Conservation (phyloP, 2,113 vertebrate species). For the Numida meleagris region DNA sequence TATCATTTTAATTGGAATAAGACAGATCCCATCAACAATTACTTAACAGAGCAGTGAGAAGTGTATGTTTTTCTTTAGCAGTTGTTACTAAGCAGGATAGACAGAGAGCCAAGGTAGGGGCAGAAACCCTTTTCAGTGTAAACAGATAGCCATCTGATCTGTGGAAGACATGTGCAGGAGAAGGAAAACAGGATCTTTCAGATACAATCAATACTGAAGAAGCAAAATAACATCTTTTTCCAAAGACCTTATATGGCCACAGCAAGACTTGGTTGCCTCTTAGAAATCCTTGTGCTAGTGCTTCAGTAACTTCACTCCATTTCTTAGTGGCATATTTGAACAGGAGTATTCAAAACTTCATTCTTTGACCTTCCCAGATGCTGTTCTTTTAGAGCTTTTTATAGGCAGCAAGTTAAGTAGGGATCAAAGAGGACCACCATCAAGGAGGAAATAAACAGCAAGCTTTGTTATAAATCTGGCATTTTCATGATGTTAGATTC, state of each 20-base stretch:
- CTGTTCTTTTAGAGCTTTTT: conserved; percentile 35
- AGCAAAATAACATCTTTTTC: conserved; percentile 22
- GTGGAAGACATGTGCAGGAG: not conserved
- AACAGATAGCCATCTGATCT: not conserved
- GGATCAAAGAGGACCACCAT: not conserved
- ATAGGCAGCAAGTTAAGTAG: conserved; percentile 21
- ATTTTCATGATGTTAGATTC: not conserved
- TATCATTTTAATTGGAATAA: conserved; percentile 49
- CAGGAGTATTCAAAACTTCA: not conserved
- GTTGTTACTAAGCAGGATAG: not conserved
- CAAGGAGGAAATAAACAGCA: not conserved
- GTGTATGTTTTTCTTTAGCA: not conserved
- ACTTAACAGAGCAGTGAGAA: not conserved
- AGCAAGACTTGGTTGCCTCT: not conserved
- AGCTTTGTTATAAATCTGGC: not conserved
- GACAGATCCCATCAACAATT: not conserved
- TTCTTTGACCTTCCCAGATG: conserved; percentile 38
- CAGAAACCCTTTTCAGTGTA: not conserved
- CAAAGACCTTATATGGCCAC: not conserved
- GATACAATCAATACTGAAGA: conserved; percentile 17
- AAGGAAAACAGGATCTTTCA: conserved; percentile 9
- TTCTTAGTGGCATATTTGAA: conserved; percentile 13
- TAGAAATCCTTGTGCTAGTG: not conserved
- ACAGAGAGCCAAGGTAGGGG: not conserved
- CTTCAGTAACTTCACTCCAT: not conserved